Conservation (phyloP, 1,140 invertebrate species). For the Delia radicum region DNA sequence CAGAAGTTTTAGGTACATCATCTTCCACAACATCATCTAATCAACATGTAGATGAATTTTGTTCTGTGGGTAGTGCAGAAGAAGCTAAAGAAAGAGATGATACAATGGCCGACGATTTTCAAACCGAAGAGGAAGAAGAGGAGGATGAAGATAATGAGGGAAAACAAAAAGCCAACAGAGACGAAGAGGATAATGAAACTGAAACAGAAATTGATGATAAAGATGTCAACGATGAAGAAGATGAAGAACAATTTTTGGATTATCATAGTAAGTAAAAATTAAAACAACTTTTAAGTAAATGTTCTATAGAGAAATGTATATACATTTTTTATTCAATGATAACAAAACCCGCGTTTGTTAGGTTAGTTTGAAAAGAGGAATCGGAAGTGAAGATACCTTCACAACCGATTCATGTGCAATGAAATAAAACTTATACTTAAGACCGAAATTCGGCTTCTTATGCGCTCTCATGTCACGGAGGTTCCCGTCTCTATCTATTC, state of each 20-base stretch:
- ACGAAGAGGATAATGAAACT: background rate
- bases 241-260: constrained; percentile 27
- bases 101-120: background rate
- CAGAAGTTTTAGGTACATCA: background rate
- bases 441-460: too few species aligned
- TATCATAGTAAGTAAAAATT: constrained; percentile 14
- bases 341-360: too few species aligned
- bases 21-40: background rate
- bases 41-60: constrained; percentile 6
- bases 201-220: constrained; percentile 14
- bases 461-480: too few species aligned
- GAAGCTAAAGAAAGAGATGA: background rate
- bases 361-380: too few species aligned
- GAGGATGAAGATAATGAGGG: background rate
- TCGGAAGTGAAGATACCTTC: too few species aligned
- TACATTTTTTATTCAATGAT: too few species aligned
- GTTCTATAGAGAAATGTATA: background rate
- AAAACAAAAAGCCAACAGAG: background rate
- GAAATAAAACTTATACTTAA: too few species aligned
- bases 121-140: background rate
- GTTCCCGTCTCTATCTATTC: too few species aligned
- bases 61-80: background rate
- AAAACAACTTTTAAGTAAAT: background rate
- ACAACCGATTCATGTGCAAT: too few species aligned
- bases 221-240: constrained; percentile 12